phyloP scores from a whole-genome alignment of 2,113 vertebrate genomes.

The Mobula birostris region DNA sequence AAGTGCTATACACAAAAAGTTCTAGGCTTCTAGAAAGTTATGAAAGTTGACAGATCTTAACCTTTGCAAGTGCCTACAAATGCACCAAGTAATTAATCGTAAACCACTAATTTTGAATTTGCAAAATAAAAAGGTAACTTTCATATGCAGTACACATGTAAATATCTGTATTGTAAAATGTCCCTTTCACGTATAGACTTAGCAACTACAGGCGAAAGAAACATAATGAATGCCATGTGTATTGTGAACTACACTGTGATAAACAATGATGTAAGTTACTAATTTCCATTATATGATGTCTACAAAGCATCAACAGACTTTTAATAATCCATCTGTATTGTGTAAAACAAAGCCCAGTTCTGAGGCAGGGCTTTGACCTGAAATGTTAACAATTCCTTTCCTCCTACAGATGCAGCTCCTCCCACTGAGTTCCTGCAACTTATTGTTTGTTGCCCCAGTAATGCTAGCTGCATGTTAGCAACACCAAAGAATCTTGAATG shows the following conservation, averaged over 20 bases:
- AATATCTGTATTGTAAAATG: constrained; percentile 79
- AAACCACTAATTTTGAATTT: background rate
- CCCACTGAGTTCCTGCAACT: too few species aligned
- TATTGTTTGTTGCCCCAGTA: too few species aligned
- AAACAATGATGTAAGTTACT: background rate
- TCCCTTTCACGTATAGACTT: constrained; percentile 65
- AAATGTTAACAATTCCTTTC: too few species aligned
- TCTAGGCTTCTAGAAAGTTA: background rate
- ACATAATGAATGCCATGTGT: background rate
- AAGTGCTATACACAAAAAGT: background rate
- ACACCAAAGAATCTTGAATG: too few species aligned
- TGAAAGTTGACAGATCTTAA: background rate
- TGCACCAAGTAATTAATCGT: background rate
- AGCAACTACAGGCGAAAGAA: constrained; percentile 43
- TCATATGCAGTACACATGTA: constrained; percentile 54
- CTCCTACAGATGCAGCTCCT: too few species aligned
- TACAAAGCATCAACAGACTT: background rate
- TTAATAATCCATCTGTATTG: background rate
- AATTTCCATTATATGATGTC: background rate
- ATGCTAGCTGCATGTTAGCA: too few species aligned
- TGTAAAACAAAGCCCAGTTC: background rate
- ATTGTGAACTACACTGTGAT: background rate
- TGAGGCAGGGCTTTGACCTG: too few species aligned
- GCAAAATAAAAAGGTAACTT: background rate
- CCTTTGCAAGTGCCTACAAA: background rate